Conservation (phyloP, 2,888 invertebrate species). For the Lasioglossum leucozonium region DNA sequence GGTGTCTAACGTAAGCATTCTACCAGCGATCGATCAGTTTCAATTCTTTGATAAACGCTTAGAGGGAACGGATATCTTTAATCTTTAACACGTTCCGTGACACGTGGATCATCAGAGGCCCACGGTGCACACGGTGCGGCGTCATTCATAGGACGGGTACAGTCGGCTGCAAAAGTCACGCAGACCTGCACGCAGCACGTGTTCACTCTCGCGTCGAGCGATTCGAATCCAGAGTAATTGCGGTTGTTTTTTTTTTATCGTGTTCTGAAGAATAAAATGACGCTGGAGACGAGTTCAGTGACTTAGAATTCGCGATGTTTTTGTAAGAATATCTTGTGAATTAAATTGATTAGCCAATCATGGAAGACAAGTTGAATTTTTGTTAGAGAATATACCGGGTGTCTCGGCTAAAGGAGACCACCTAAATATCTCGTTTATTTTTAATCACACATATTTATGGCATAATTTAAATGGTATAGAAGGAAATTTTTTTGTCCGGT, state of each 20-base stretch:
- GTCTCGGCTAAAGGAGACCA: too few relatives aligned
- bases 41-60: not conserved
- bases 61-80: constrained; percentile 5
- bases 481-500: too few relatives aligned
- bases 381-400: not conserved
- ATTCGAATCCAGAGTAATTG: not conserved
- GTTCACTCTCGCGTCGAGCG: not conserved
- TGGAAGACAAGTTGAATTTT: not conserved
- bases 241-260: not conserved
- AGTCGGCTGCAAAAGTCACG: not conserved
- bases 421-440: too few relatives aligned
- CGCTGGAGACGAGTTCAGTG: not conserved
- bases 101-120: constrained; percentile 3
- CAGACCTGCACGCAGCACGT: not conserved
- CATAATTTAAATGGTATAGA: too few relatives aligned
- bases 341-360: not conserved
- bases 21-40: not conserved
- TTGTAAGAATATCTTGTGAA: not conserved
- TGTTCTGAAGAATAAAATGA: not conserved
- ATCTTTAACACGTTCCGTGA: constrained; percentile 13
- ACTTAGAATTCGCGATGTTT: not conserved
- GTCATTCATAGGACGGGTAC: not conserved
- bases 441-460: too few relatives aligned
- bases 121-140: not conserved
- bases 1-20: not conserved